These are phyloP conservation scores for Liasis olivaceus DNA, from an alignment of 2,797 vertebrate species.

Conservation along the genomic window DNA sequence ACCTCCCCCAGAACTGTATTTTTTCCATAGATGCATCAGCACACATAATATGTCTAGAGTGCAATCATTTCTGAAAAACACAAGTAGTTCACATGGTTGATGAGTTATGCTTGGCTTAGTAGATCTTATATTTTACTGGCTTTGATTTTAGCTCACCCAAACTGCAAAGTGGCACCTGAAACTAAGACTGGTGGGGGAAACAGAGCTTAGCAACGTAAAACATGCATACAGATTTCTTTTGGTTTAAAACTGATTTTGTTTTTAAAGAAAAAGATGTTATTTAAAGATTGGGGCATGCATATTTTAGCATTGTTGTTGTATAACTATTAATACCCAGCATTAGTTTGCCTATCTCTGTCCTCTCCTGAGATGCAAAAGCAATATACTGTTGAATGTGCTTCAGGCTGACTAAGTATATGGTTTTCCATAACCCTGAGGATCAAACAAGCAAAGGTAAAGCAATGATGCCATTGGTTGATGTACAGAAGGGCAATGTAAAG, in stretches of 20 bases:
- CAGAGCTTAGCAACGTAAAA: conserved; percentile 40
- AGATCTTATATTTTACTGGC: neutral
- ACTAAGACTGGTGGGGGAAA: conserved; percentile 33
- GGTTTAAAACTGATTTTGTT: neutral
- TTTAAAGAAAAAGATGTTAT: conserved; percentile 40
- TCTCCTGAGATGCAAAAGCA: conserved; percentile 40
- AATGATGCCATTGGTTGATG: conserved; percentile 29
- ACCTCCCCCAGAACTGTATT: too few species aligned
- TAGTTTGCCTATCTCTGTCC: conserved; percentile 36
- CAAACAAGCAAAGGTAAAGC: conserved; percentile 43
- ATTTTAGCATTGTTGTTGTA: conserved; percentile 54
- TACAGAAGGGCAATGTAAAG: conserved; percentile 13
- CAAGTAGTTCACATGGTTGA: neutral
- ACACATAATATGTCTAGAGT: too few species aligned
- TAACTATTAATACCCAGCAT: conserved; percentile 26
- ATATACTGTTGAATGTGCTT: conserved; percentile 20
- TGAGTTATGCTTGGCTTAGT: neutral
- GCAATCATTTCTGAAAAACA: too few species aligned
- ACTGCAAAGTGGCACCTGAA: conserved; percentile 26
- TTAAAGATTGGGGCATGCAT: conserved; percentile 54
- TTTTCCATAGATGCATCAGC: too few species aligned
- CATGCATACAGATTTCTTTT: conserved; percentile 36
- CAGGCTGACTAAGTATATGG: conserved; percentile 36
- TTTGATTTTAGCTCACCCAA: neutral
- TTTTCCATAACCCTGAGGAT: conserved; percentile 37